Percentiles rank a stretch among this genome's conserved stretches.
These are phyloP conservation scores for Orbicella faveolata DNA, from an alignment of 64 coral and sea anemone genomes.

Conservation along the genomic window DNA sequence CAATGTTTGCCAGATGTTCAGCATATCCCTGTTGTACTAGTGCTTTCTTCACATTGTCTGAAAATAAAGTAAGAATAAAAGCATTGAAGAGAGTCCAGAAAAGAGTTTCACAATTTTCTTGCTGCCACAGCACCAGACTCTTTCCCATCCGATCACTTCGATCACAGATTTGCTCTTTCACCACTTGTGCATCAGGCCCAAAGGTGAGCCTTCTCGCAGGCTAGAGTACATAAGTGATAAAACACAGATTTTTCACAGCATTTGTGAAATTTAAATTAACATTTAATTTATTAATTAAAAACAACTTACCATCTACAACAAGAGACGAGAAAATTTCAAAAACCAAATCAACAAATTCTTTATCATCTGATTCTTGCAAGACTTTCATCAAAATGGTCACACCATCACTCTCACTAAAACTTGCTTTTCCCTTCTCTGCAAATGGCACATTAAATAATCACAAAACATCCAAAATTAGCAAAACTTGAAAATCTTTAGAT, in stretches of 20 bases:
- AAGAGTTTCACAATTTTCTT: no score
- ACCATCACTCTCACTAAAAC: conserved; percentile 73
- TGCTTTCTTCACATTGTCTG: conserved; percentile 84
- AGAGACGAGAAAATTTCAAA: conserved; percentile 64
- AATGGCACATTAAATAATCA: neutral
- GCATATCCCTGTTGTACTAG: conserved; percentile 59
- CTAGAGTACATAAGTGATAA: no score
- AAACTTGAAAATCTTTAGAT: neutral
- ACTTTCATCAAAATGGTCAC: conserved; percentile 48
- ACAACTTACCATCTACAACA: conserved; percentile 70
- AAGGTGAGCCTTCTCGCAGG: no score
- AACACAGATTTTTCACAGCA: no score
- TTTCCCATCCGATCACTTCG: no score
- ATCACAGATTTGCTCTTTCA: no score
- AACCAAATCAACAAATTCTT: conserved; percentile 69
- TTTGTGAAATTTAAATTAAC: no score
- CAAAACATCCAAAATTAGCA: neutral
- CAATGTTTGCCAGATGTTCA: conserved; percentile 61
- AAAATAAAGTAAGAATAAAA: neutral
- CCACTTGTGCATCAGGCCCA: no score
- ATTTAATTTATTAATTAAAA: neutral
- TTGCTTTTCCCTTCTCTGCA: conserved; percentile 72
- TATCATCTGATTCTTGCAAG: conserved; percentile 62
- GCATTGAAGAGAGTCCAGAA: neutral
- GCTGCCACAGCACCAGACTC: no score